Evolutionary conservation across 2,888 invertebrate species (phyloP).

Genomic region (Tinea semifulvella): DNA sequence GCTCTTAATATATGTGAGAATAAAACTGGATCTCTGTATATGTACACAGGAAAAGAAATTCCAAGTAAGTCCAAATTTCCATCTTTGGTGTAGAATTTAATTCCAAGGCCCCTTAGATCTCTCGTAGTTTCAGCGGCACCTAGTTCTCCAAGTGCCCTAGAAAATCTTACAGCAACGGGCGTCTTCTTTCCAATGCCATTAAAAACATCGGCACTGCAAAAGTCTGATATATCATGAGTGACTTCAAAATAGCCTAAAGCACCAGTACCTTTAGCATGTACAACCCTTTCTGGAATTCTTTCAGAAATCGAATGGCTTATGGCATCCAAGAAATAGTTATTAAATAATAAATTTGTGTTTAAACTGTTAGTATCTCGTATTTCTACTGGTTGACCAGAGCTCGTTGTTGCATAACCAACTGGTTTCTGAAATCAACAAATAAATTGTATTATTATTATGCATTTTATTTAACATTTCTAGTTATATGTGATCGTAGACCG

Average conservation of each 20-base stretch:
- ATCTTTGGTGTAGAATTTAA: constrained; percentile 91
- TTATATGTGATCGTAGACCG: no score
- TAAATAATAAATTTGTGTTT: constrained; percentile 79
- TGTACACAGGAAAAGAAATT: constrained; percentile 86
- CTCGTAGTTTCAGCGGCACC: constrained; percentile 86
- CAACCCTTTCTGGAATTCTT: constrained; percentile 90
- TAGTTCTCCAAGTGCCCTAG: constrained; percentile 80
- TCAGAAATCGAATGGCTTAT: constrained; percentile 81
- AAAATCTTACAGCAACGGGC: constrained; percentile 77
- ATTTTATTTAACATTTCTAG: no score
- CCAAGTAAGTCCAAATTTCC: constrained; percentile 90
- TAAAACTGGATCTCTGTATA: constrained; percentile 82
- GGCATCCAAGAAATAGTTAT: constrained; percentile 74
- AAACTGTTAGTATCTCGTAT: constrained; percentile 74
- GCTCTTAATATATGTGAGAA: constrained; percentile 90
- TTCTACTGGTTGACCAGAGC: constrained; percentile 76
- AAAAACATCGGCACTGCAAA: constrained; percentile 79
- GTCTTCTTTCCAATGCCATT: constrained; percentile 78
- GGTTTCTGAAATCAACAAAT: constrained; percentile 37
- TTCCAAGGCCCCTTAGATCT: constrained; percentile 85
- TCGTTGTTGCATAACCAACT: constrained; percentile 69
- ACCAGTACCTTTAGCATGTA: constrained; percentile 91
- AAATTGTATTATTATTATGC: no score
- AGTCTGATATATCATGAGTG: constrained; percentile 80
- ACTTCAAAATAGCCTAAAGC: constrained; percentile 86